Evolutionary conservation across 2,113 vertebrate genomes (phyloP), one percentile per base, ranked within the genome.

Genomic region (Ictidomys tridecemlineatus): DNA sequence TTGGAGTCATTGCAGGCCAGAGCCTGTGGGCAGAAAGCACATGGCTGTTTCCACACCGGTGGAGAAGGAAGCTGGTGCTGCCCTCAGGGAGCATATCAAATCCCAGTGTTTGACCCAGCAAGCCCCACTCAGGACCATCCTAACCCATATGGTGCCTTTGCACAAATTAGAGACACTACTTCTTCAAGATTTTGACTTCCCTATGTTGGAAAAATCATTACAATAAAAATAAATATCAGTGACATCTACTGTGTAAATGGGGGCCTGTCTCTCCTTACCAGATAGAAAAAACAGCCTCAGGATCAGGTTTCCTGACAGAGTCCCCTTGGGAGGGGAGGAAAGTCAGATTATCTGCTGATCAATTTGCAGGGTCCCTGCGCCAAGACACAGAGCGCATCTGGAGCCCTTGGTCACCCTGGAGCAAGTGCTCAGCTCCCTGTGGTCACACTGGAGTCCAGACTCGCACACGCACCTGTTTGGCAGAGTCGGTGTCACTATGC

Each of bases 361-460:
- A 96, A 85, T 69, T 98, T 96, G 69, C 96, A 99, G 99, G 98
- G 91, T 98, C 97, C 4, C 96, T 95, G 58, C 89, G 80, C 72
- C 95, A 95, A 91, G 98, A 98, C 56, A 83, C 97, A n/a, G 98
- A 98, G 76, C 98, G 69, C 34, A 97, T 97, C 83, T 99, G 99
- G 99, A 99, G 99, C 63, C 98, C 96, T 0, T 99, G 99, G 99
- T 99, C 99, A 42, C 98, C 98, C 84, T 99, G 99, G 99, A 99
- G 99, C 0, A 98, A 98, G 65, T 99, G 99, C 88, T 98, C 99
- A 17, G 99, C 99, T 8, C 96, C 98, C 82, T 99, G 99, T 86
- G 99, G 99, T 87, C 98, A 99, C 92, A 98, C 98, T 0, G 99
- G 99, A 0, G 98, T 99, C 84, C 99, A 99, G 98, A 98, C 98